phyloP scores from a whole-genome alignment of 2,113 vertebrate species.

The Bubalus kerabau region DNA sequence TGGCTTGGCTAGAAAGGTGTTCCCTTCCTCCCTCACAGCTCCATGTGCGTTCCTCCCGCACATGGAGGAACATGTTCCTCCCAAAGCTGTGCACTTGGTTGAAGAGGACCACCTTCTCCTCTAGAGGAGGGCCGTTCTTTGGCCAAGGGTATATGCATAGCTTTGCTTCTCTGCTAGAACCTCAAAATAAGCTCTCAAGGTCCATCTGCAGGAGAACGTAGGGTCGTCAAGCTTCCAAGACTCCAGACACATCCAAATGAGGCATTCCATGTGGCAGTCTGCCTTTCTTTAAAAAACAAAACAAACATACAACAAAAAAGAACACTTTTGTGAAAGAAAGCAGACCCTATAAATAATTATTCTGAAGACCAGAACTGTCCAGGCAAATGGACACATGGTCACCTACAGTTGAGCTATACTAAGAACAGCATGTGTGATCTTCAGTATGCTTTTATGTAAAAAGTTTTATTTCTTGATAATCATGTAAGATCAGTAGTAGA shows the following conservation, averaged over 20 bases:
- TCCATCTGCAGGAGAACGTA: not conserved
- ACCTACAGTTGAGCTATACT: not conserved
- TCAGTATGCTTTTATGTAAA: not conserved
- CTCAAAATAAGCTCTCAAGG: not conserved
- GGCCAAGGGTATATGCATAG: not conserved
- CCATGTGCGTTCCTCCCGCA: not conserved
- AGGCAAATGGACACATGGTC: not conserved
- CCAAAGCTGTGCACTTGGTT: not conserved
- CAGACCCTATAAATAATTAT: not conserved
- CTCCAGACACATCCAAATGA: not conserved
- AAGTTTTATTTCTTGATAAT: not conserved
- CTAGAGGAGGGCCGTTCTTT: not conserved
- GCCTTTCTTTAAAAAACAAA: not conserved
- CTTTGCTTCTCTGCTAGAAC: not conserved
- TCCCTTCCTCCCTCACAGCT: not conserved
- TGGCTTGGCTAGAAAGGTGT: not conserved
- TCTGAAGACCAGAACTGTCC: not conserved
- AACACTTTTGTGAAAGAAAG: not conserved
- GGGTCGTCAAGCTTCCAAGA: not conserved
- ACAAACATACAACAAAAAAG: not conserved
- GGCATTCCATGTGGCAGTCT: not conserved
- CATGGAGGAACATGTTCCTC: not conserved
- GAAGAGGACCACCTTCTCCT: not conserved
- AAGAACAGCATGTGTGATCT: not conserved
- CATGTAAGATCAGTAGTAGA: not conserved